A percentile compares a stretch with the other conserved stretches of the same genome.
Conservation (phyloP, 2,797 vertebrate species). For the Loris lydekkerianus region DNA sequence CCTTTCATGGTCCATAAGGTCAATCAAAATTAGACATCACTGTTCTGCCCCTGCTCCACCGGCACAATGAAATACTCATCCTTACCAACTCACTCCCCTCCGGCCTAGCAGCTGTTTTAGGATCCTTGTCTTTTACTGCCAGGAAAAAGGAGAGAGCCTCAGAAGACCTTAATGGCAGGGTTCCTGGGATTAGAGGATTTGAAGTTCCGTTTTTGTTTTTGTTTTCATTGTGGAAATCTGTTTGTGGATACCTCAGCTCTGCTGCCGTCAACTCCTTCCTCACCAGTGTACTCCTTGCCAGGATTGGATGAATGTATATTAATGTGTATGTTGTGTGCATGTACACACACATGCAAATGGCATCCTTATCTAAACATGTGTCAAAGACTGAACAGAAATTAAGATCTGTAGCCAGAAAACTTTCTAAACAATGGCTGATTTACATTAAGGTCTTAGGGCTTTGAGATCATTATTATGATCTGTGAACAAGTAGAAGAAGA, state of each 20-base stretch:
- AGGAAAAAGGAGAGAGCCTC: neutral
- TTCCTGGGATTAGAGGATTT: neutral
- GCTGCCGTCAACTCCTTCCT: neutral
- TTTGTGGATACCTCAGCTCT: neutral
- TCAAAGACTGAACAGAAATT: neutral
- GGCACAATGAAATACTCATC: rapidly evolving
- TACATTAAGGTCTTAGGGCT: neutral
- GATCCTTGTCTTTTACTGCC: neutral
- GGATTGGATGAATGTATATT: neutral
- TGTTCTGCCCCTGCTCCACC: neutral
- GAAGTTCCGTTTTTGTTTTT: neutral
- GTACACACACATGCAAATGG: too few species aligned
- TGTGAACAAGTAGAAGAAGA: neutral
- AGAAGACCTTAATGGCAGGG: neutral
- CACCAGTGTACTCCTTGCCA: neutral
- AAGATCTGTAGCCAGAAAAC: neutral
- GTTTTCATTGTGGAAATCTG: neutral
- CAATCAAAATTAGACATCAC: neutral
- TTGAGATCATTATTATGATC: neutral
- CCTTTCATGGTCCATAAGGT: neutral
- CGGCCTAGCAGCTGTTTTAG: too few species aligned
- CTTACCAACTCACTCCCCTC: neutral
- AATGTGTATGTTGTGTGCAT: neutral
- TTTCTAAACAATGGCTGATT: neutral
- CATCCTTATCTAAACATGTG: neutral